Base-by-base conservation (phyloP, 2,888 invertebrate genomes). In the Eupithecia subumbrata region DNA sequence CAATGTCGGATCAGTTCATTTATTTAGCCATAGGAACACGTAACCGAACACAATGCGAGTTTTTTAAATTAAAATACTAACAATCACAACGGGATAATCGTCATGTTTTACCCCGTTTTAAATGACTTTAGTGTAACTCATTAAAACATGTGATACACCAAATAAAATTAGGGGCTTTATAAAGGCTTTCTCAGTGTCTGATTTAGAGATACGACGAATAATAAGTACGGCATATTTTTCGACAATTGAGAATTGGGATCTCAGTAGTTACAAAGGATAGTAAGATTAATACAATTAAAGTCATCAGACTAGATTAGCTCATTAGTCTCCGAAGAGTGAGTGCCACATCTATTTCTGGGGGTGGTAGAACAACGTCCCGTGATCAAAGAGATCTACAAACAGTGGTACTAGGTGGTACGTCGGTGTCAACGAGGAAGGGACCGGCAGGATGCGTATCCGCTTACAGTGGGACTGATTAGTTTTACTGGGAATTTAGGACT, bases 371-470 rank as follows among this genome's bases (percentile, higher is more conserved):
- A 60, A 64, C 18, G 64, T 64, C 18, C 40, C 67, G n/a, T 9
- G 34, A 67, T 67, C 67, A 67, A 67, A 67, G 67, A n/a, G 34
- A 40, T 1, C 52, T 14, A 66, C 66, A 40, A 67, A 67, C 34
- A 40, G 40, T 18, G 30, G 64, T 34, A 67, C 22, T 37, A 67
- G 67, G 67, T n/a, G n/a, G n/a, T n/a, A n/a, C n/a, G n/a, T n/a
- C n/a, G n/a, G n/a, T 67, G 67, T 34, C 67, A 64, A 64, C 64
- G 30, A 64, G 40, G 67, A 60, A 60, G 25, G 25, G 60, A 60
- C 60, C 67, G 67, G 67, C 75, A 72, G 75, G 75, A 76, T 56
- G 69, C 43, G 72, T 76, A 69, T 76, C 75, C 75, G 72, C 22
- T 68, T 40, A n/a, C 71, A 48, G 68, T 34, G 45, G 72, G 75